Evolutionary conservation across 2,888 invertebrate species (phyloP), one percentile per base, ranked within the genome.

Genomic region (Scaptomyza caliginosa): DNA sequence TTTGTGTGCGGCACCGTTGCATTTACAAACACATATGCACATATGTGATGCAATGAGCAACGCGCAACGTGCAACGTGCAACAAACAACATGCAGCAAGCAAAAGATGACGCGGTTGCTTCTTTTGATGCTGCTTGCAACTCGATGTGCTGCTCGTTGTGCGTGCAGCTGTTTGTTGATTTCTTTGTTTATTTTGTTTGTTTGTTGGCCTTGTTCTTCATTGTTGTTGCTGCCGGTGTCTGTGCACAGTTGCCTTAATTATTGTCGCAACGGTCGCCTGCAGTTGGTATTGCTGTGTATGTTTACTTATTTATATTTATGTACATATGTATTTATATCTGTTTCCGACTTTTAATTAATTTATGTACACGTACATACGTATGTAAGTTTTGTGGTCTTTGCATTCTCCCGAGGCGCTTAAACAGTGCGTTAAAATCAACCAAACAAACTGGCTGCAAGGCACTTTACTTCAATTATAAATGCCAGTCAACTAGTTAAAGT

Each of bases 291-390:
- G 56, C 52, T 59, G 56, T 45, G 26, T 46, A 17, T 40, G 32
- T 43, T 39, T 52, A 43, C 45, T 46, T 60, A 60, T 54, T 64
- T 67, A 64, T 59, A 60, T 56, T 59, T 67, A 67, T 70, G 62
- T 70, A n/a, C n/a, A 63, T 84, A 34, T 34, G 34, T 34, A 74
- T 77, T 74, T 81, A 57, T 84, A 85, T 86, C 74, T 77, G 74
- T 51, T 81, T 85, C 87, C 85, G 81, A 81, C 87, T 81, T 74
- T 86, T 86, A 86, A 86, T 81, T 86, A 86, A 86, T 81, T 81
- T 86, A 86, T 84, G 59, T 21, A n/a, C n/a, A n/a, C n/a, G n/a
- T n/a, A n/a, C n/a, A n/a, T n/a, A 34, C 2, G 11, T 46, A 11
- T 1, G 11, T 46, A 17, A 24, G 28, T 13, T 16, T 24, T 28